Evolutionary conservation across 1,140 invertebrate genomes (phyloP), one percentile per base, ranked within the genome.

Genomic region (Bombus balteatus): DNA sequence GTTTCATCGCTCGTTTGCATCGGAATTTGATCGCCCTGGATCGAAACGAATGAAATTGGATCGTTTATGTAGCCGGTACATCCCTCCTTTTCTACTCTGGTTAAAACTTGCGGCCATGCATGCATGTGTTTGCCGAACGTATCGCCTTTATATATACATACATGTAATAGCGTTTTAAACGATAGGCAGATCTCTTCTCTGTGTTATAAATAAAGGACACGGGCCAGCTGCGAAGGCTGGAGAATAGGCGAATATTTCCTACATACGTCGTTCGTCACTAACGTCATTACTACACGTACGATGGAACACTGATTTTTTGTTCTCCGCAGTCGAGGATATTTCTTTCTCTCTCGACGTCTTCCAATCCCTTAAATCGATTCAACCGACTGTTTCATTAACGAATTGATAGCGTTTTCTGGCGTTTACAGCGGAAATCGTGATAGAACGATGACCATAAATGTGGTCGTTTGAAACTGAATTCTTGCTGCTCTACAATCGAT

Each of bases 131-230:
- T 53, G 18, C 47, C 18, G 47, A 53, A 53, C 22, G 47, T 53
- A 22, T 53, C 47, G 88, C 88, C 87, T 91, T 89, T 91, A 87
- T 71, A 90, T 83, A 87, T 59, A 59, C 57, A 10, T 59, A 59
- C 25, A 28, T 59, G 22, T 59, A 81, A 43, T 90, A 90, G 83
- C 41, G 79, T 83, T 75, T 78, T 72, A 81, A 86, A 88, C 66
- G 65, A 59, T 83, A 81, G 80, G 43, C 77, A 83, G 43, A 85
- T 82, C 62, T 81, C 53, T 75, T 83, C 59, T 90, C 74, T 88
- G 65, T 81, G 82, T 90, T 90, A 74, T 90, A 90, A 82, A 90
- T 90, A 90, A 81, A 5, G 22, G 28, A 41, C 73, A 22, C 59
- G 28, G 73, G 25, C n/a, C 37, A 66, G 12, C 77, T 41, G 41